Percentiles rank a stretch among this genome's conserved stretches.
Conservation (phyloP, 2,113 vertebrate genomes). For the Proteles cristata region DNA sequence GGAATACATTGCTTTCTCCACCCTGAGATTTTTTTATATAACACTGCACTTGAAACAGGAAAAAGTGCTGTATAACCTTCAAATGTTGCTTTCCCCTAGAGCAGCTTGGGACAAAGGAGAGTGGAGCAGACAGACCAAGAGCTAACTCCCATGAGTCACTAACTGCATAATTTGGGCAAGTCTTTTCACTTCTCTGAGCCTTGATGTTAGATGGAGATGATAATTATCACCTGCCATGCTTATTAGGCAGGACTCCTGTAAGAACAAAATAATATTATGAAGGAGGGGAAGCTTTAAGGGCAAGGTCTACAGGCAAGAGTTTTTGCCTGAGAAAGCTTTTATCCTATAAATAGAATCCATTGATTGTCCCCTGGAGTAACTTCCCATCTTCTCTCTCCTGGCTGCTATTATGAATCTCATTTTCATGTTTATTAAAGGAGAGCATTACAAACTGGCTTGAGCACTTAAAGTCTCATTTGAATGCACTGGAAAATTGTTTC, state of each 20-base stretch:
- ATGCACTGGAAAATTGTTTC: conserved; percentile 53
- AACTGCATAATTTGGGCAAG: neutral
- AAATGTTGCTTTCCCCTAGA: neutral
- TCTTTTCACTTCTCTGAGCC: conserved; percentile 16
- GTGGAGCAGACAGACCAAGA: neutral
- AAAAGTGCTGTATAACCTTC: neutral
- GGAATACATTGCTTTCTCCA: neutral
- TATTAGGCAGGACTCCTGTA: neutral
- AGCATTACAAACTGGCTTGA: conserved; percentile 35
- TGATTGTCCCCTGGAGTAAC: conserved; percentile 55
- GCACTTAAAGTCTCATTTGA: conserved; percentile 58
- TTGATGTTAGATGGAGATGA: neutral
- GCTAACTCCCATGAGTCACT: neutral
- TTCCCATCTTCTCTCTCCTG: conserved; percentile 66
- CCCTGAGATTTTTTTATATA: neutral
- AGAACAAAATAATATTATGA: neutral
- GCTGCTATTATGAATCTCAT: conserved; percentile 62
- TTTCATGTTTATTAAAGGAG: conserved; percentile 67
- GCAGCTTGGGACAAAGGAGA: neutral
- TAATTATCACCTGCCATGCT: neutral
- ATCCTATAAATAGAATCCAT: conserved; percentile 69
- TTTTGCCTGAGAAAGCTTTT: conserved; percentile 63
- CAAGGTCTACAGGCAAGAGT: neutral
- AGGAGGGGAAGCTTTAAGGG: neutral
- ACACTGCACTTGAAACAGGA: neutral